Base-by-base conservation (phyloP, 2,113 vertebrate genomes). In the Willisornis vidua region DNA sequence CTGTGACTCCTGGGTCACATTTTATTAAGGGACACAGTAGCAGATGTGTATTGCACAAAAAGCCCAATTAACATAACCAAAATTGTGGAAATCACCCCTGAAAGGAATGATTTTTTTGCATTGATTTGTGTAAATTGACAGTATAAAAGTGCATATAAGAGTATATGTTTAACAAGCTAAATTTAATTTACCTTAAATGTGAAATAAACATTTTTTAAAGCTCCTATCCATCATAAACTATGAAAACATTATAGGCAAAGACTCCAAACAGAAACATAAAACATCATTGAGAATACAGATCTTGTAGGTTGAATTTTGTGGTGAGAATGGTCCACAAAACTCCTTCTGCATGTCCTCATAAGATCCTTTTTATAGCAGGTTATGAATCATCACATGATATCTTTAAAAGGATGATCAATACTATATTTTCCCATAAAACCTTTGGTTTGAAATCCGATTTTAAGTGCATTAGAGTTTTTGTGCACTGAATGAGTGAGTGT, bases 401-500 rank as follows among this genome's bases (percentile, higher is more conserved):
- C 97, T 98, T 98, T 98, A 98, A 98, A 98, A 98, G 98, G 98
- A 97, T 98, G 98, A 98, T 98, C 98, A 98, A 98, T 98, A 98
- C 96, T 98, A 96, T 98, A 98, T 98, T 98, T 98, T 97, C 97
- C 97, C 98, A 98, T 98, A 98, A 98, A 98, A 98, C 96, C 95
- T 98, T 97, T 98, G 97, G 98, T 98, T 98, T 97, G 98, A 98
- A 98, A 98, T 98, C 97, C 96, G 93, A 98, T 98, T 98, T 98
- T 98, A 98, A 98, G 98, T 98, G 98, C 98, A 98, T 98, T 98
- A 98, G 98, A 98, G 97, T 98, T 98, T 97, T 98, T 96, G 96
- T 97, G 96, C 97, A 96, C 94, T 62, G 89, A 98, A 97, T 90
- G 93, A 98, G 93, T 95, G 95, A 96, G 94, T 88, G 97, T 97